Percentiles rank a stretch among this genome's conserved stretches.
These are phyloP conservation scores for Globicephala melas DNA, from an alignment of 2,113 vertebrate genomes.

Conservation along the genomic window DNA sequence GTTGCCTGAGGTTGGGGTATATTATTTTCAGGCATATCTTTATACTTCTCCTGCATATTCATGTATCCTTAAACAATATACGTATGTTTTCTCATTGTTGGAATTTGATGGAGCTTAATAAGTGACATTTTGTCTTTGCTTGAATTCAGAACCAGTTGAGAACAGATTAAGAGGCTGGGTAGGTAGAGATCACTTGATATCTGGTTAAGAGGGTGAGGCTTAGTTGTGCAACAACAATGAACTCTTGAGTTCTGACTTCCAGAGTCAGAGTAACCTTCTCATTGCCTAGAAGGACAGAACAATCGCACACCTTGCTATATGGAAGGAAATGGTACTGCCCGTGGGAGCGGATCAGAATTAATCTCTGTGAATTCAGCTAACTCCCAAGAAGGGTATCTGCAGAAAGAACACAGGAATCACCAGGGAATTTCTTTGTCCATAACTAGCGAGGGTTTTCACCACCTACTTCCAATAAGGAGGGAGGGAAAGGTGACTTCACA, in stretches of 20 bases:
- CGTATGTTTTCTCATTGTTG: neutral
- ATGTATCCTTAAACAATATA: neutral
- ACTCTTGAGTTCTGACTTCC: neutral
- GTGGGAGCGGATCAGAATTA: neutral
- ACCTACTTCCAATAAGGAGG: neutral
- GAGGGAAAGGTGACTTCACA: neutral
- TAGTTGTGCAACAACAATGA: neutral
- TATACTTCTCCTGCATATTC: neutral
- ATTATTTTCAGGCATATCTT: neutral
- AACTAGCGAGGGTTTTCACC: neutral
- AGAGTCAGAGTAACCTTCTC: neutral
- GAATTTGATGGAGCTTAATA: neutral
- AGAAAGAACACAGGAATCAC: neutral
- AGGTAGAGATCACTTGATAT: neutral
- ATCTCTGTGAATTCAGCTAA: neutral
- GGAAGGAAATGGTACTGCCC: neutral
- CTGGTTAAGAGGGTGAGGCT: neutral
- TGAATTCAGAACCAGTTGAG: neutral
- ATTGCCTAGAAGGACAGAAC: neutral
- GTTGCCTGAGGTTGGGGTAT: neutral
- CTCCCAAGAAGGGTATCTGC: neutral
- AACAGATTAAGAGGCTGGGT: neutral
- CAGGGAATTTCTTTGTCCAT: neutral
- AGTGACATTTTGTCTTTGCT: neutral
- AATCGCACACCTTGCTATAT: fast-evolving